Evolutionary conservation across 2,888 invertebrate genomes (phyloP), one percentile per base, ranked within the genome.

Genomic region (Germaria angustata): DNA sequence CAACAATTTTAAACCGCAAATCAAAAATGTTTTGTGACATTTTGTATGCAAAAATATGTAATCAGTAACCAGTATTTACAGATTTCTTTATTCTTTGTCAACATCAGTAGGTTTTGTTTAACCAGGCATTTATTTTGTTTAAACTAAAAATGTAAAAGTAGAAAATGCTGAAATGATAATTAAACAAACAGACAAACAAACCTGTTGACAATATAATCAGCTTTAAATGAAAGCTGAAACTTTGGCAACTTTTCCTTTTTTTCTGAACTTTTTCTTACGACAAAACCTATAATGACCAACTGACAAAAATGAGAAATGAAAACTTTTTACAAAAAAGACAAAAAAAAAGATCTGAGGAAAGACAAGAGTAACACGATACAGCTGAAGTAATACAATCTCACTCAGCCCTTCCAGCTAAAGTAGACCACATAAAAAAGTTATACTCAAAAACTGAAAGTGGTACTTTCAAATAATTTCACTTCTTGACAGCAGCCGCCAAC

Each of bases 401-500:
- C 57, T 65, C 17, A 71, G 63, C 79, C 82, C 82, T 82, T 75
- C n/a, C 11, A 73, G 78, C 68, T 24, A 57, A 55, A 66, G 13
- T 32, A 57, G 2, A 39, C 57, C 46, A 55, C 46, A 28, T 49
- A 15, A 1, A 6, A 55, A 75, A 80, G 59, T 34, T 41, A 9
- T 55, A 65, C 65, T 55, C 20, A 32, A 65, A 55, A 65, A 73
- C 73, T 76, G 72, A 66, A 78, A 68, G 44, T 78, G 53, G 44
- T 75, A 71, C 82, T 82, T 82, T 82, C 82, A 82, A 79, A 78
- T 82, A 79, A 75, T 79, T 82, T 82, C 81, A 82, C 78, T 82
- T 69, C 73, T 72, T 72, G 65, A 85, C 84, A 84, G 49, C 61
- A 57, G 72, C 80, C 69, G 22, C 41, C 20, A 63, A 28, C 53